phyloP scores from a whole-genome alignment of 1,140 invertebrate species.

The Zaprionus davidi region DNA sequence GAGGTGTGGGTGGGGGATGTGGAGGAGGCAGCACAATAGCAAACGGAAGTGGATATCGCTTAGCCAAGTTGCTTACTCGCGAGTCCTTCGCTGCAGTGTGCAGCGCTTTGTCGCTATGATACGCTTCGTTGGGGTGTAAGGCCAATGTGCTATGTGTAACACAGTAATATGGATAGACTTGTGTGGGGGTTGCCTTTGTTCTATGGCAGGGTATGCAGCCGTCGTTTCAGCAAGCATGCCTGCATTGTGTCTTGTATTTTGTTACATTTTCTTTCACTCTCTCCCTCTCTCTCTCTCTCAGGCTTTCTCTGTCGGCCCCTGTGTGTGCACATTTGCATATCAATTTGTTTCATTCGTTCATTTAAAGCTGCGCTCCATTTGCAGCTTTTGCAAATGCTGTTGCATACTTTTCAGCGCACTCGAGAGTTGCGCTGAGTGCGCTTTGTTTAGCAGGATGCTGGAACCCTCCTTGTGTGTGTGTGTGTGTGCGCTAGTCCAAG shows the following conservation, averaged over 20 bases:
- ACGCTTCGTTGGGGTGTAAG: neutral
- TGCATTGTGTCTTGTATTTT: constrained; percentile 64
- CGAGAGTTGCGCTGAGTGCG: constrained; percentile 50
- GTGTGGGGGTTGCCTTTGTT: too few relatives aligned
- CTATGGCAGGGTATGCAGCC: neutral
- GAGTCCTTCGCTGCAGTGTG: neutral
- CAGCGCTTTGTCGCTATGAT: neutral
- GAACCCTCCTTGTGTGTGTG: constrained; percentile 17
- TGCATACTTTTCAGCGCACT: constrained; percentile 53
- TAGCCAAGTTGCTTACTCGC: constrained; percentile 58
- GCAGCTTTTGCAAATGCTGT: constrained; percentile 44
- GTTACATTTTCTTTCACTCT: constrained; percentile 45
- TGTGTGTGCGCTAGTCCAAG: neutral
- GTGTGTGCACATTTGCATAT: constrained; percentile 72
- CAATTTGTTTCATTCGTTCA: constrained; percentile 76
- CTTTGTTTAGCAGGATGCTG: constrained; percentile 36
- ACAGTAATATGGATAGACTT: neutral
- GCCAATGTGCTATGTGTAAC: neutral
- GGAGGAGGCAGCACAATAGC: constrained; percentile 24
- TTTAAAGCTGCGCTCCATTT: constrained; percentile 46
- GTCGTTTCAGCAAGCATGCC: neutral
- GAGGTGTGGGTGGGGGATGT: neutral
- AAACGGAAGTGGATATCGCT: constrained; percentile 71
- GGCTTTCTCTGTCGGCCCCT: neutral
- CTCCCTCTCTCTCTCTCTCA: neutral